Evolutionary conservation across 1,140 invertebrate genomes (phyloP).

Genomic region (Nasonia vitripennis): DNA sequence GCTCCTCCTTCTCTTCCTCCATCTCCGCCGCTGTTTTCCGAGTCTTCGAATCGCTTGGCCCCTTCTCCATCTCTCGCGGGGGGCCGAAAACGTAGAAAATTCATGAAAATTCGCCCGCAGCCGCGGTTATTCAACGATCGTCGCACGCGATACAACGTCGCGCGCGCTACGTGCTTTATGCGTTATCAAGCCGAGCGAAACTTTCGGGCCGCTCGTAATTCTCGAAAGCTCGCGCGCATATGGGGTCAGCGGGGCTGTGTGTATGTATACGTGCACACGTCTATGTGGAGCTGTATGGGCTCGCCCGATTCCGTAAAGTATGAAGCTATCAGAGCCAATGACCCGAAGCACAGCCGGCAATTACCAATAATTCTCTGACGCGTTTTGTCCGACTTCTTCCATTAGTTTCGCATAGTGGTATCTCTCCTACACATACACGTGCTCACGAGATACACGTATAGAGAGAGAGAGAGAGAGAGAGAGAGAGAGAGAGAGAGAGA

Average conservation of each 20-base stretch:
- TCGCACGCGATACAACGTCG: neutral
- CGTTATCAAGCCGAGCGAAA: constrained; percentile 38
- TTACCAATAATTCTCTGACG: constrained; percentile 73
- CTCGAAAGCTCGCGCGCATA: constrained; percentile 49
- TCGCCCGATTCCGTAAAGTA: constrained; percentile 72
- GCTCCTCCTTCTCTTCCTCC: neutral
- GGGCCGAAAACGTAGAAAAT: neutral
- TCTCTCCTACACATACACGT: neutral
- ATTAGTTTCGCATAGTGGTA: constrained; percentile 24
- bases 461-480: too few species aligned
- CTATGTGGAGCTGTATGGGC: too few species aligned
- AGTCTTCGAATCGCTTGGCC: neutral
- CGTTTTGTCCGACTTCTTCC: constrained; percentile 62
- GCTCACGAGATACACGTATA: too few species aligned
- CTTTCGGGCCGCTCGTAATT: constrained; percentile 28
- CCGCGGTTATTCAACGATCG: neutral
- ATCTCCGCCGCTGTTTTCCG: neutral
- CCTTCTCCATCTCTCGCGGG: neutral
- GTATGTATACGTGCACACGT: neutral
- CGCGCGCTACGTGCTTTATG: neutral
- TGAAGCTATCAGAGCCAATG: constrained; percentile 74
- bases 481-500: too few species aligned
- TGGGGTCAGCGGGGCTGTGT: constrained; percentile 58
- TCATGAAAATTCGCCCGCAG: neutral
- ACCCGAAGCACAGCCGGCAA: constrained; percentile 68